Conservation (phyloP, 2,113 vertebrate genomes). For the Sphyrna mokarran region DNA sequence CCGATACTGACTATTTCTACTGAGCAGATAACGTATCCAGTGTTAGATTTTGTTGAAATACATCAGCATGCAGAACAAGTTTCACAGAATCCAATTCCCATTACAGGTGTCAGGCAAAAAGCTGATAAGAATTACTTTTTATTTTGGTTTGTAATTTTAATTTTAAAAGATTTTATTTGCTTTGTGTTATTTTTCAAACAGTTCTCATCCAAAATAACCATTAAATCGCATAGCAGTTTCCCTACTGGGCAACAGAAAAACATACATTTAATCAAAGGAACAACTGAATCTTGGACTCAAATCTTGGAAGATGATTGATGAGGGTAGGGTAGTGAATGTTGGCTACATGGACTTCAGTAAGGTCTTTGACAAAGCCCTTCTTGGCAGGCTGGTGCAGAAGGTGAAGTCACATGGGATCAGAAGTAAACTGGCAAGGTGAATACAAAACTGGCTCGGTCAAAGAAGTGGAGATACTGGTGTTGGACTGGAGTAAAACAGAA, state of each 20-base stretch:
- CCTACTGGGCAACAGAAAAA: not conserved
- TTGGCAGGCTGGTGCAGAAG: too few relatives aligned
- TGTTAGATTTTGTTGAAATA: not conserved
- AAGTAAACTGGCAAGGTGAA: too few relatives aligned
- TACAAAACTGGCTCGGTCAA: too few relatives aligned
- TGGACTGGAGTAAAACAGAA: too few relatives aligned
- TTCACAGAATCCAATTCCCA: not conserved
- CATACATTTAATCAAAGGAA: constrained; percentile 2
- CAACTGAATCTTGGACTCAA: not conserved
- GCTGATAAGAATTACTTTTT: not conserved
- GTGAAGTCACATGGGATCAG: too few relatives aligned
- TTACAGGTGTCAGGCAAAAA: not conserved
- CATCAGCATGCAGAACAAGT: not conserved
- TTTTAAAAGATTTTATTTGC: not conserved
- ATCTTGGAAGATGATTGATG: too few relatives aligned
- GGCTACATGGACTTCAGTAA: too few relatives aligned
- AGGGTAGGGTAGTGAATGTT: too few relatives aligned
- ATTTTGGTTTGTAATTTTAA: not conserved
- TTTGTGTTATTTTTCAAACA: not conserved
- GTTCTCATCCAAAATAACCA: not conserved
- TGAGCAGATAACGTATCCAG: not conserved
- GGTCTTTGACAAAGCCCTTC: too few relatives aligned
- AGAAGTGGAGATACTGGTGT: too few relatives aligned
- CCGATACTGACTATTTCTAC: not conserved
- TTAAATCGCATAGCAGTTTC: not conserved